Evolutionary conservation across 1,140 invertebrate genomes (phyloP), one percentile per base, ranked within the genome.

Genomic region (Drosophila repletoides): DNA sequence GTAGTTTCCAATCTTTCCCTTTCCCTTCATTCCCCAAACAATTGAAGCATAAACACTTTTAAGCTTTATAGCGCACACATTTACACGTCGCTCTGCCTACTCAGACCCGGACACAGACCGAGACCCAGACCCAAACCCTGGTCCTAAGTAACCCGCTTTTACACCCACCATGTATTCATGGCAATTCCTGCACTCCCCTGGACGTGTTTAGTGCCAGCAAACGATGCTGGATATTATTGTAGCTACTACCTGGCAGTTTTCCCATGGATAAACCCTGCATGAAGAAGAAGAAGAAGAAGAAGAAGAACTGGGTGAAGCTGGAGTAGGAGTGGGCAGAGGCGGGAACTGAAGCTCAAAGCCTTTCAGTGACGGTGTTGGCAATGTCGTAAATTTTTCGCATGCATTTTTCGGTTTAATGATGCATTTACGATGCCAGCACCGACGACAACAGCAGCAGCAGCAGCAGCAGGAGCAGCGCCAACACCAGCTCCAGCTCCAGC

Each of bases 401-500:
- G 86, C 86, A 86, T 88, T 88, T 88, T 88, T 88, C 69, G 76
- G 79, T 88, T 88, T 88, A 88, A 88, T 88, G 86, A 88, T 88
- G 86, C 86, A 88, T 88, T 88, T 88, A 88, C 84, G 84, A 88
- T 84, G 75, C 79, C 46, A 79, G 51, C 79, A 84, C 70, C 80
- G 77, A 74, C 77, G 72, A 53, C 76, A 77, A 67, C 74, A 83
- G 45, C 77, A 70, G 28, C 76, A 65, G 36, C 15, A n/a, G 10
- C 29, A 58, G 12, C 6, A 33, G 14, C 28, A 43, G 0, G 10
- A 43, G n/a, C 15, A 22, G 5, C 19, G 5, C 29, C 46, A 34
- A 4, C 40, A 19, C 5, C 24, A 22, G 15, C n/a, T 9, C 14
- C 69, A 56, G 22, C 31, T 26, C 24, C 14, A 31, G 12, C 10